phyloP scores from a whole-genome alignment of 2,797 vertebrate species.

The Chaetophractus vellerosus region DNA sequence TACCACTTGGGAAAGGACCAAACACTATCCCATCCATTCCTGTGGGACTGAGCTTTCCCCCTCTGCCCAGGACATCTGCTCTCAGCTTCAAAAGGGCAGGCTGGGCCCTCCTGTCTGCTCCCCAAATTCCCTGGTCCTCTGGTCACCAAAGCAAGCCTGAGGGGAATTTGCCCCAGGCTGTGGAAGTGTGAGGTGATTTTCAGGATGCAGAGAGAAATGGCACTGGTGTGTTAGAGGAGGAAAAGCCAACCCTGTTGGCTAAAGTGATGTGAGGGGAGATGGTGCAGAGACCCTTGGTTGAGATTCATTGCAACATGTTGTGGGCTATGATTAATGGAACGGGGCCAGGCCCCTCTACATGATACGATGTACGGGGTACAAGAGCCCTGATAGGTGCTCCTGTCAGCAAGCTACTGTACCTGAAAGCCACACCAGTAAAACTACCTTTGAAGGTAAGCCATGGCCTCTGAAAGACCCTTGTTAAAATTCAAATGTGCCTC shows the following conservation, averaged over 20 bases:
- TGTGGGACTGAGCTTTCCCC: not conserved
- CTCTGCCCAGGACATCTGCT: not conserved
- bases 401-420: not conserved
- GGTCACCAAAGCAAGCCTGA: not conserved
- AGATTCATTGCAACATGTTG: not conserved
- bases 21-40: not conserved
- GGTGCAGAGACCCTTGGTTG: not conserved
- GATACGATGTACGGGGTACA: not conserved
- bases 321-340: not conserved
- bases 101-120: not conserved
- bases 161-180: not conserved
- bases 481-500: not conserved
- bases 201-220: slow-evolving; percentile 8
- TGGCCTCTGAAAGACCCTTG: not conserved
- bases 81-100: not conserved
- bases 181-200: not conserved
- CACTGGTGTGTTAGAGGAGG: not conserved
- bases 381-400: not conserved
- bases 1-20: not conserved
- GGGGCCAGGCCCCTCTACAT: not conserved
- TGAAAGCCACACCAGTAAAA: not conserved
- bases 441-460: not conserved
- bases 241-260: not conserved
- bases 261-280: not conserved
- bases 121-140: not conserved